Percentiles rank a stretch among this genome's conserved stretches.
These are phyloP conservation scores for Serinus canaria DNA, from an alignment of 2,113 vertebrate genomes.

Conservation along the genomic window DNA sequence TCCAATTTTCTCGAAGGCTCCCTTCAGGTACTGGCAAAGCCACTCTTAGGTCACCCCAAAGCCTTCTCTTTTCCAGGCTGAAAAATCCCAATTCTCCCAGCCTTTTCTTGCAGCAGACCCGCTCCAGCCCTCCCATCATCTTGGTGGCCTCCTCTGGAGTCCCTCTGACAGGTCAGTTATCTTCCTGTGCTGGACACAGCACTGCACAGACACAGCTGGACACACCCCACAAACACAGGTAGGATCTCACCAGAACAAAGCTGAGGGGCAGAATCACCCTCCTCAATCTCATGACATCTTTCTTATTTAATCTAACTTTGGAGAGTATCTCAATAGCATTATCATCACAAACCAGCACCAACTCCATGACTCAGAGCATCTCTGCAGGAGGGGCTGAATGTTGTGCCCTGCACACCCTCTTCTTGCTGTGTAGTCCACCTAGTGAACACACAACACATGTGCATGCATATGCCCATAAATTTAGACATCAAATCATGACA, in stretches of 20 bases:
- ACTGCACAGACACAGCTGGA: neutral
- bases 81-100: neutral
- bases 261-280: neutral
- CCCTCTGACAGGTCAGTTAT: neutral
- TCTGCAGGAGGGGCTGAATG: neutral
- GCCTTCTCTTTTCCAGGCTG: neutral
- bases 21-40: neutral
- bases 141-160: neutral
- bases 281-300: neutral
- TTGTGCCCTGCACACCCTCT: neutral
- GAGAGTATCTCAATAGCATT: neutral
- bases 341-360: neutral
- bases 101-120: neutral
- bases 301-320: neutral
- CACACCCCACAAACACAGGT: neutral
- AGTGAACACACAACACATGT: neutral
- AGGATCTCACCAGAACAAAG: neutral
- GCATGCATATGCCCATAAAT: rapidly evolving
- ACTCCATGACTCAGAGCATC: neutral
- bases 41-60: neutral
- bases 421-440: neutral
- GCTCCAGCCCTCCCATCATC: neutral
- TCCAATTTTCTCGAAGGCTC: neutral
- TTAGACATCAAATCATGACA: neutral
- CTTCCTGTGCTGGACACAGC: neutral